Evolutionary conservation across 2,797 vertebrate genomes (phyloP), one percentile per base, ranked within the genome.

Genomic region (Sparidentex hasta): DNA sequence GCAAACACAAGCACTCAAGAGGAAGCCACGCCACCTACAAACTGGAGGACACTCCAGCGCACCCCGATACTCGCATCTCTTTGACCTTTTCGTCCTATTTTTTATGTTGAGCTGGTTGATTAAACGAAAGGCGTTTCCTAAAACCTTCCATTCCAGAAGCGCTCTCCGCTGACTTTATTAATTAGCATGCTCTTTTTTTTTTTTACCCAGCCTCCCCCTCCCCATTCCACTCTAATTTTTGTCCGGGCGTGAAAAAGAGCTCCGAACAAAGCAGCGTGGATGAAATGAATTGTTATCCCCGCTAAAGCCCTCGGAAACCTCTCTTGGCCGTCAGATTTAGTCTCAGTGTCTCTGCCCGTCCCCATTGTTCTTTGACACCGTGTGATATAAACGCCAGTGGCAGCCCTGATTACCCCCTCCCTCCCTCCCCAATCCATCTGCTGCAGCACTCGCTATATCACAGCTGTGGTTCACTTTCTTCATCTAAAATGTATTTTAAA

Each of bases 241-340:
- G 85, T 27, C 65, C 57, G 44, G 55, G 51, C 0, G 14, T 81
- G 71, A 88, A 89, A 88, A 89, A 76, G 47, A 71, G 58, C 66
- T 47, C 11, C 7, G 85, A 89, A 92, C 83, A 92, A 92, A 93
- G 86, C 76, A 17, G 56, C 25, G 4, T 25, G 81, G 76, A 88
- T 89, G 80, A 91, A 92, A 92, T 91, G 27, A 87, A 88, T 90
- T 91, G 88, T 90, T 88, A 84, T 88, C 90, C 77, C 11, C n/a
- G 1, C 76, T 80, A 89, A 92, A 92, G 82, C 82, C 80, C 74
- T 71, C 65, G 69, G 82, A 93, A 92, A 81, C 48, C 77, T 87
- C 88, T 82, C 70, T 64, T 21, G 70, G 89, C 79, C 74, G 68
- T 89, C 81, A 85, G 66, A 92, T 88, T 83, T 88, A 52, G 74